These are phyloP conservation scores for Andricus quercusramuli DNA, from an alignment of 2,888 invertebrate species.

Conservation along the genomic window DNA sequence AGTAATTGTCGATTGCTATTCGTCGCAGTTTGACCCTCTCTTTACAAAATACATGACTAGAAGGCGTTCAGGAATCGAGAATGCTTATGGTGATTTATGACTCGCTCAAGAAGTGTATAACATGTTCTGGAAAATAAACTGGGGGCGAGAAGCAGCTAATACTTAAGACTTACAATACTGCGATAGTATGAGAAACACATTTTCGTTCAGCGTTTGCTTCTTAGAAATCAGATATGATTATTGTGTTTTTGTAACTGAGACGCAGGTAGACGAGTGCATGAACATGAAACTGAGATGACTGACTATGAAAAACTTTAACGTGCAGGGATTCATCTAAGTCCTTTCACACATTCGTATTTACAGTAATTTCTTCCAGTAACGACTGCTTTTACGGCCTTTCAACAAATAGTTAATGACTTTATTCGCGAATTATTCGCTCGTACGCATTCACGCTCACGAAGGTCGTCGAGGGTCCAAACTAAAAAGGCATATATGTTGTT, in stretches of 20 bases:
- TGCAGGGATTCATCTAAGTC: slow-evolving; percentile 59
- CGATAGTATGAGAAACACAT: slow-evolving; percentile 68
- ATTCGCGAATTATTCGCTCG: slow-evolving; percentile 21
- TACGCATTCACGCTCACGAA: slow-evolving; percentile 11
- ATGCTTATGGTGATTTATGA: slow-evolving; percentile 1
- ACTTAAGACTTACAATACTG: slow-evolving; percentile 74
- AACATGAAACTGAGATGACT: slow-evolving; percentile 64
- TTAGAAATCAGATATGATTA: slow-evolving; percentile 49
- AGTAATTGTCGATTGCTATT: slow-evolving; percentile 10
- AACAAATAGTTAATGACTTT: slow-evolving; percentile 49
- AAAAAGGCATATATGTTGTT: neutral
- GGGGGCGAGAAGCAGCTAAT: slow-evolving; percentile 65
- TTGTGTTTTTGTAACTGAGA: slow-evolving; percentile 54
- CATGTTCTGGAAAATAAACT: slow-evolving; percentile 55
- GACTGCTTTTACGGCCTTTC: slow-evolving; percentile 53
- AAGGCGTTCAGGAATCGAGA: slow-evolving; percentile 26
- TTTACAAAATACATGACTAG: slow-evolving; percentile 42
- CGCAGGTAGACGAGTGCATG: slow-evolving; percentile 55
- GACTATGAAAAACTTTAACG: slow-evolving; percentile 61
- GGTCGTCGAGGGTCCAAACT: no score
- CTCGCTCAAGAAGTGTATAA: slow-evolving; percentile 16
- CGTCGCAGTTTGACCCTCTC: slow-evolving; percentile 11
- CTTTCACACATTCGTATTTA: slow-evolving; percentile 64
- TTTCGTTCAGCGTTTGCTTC: slow-evolving; percentile 54
- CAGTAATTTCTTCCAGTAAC: slow-evolving; percentile 65